phyloP scores from a whole-genome alignment of 2,797 vertebrate genomes.

The Premnoplex brunnescens region DNA sequence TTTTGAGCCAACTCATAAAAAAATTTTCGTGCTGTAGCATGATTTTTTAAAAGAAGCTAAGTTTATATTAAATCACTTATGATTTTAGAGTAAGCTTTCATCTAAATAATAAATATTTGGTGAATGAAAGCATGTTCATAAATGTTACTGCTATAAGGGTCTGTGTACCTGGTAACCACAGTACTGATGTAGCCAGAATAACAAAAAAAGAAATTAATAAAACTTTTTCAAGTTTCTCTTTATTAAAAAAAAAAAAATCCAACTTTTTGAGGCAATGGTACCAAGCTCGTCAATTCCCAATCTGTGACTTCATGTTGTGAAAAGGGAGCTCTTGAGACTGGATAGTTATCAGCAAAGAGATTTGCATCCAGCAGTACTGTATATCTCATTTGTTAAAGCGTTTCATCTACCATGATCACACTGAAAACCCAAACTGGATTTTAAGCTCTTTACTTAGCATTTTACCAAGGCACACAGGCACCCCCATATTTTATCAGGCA shows the following conservation, averaged over 20 bases:
- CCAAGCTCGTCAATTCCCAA: background rate
- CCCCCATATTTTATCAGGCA: background rate
- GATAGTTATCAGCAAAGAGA: background rate
- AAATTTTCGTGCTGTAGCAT: constrained; percentile 27
- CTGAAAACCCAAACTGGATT: background rate
- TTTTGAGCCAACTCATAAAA: constrained; percentile 39
- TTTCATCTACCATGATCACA: background rate
- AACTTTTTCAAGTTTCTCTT: constrained; percentile 9
- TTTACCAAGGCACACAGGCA: background rate
- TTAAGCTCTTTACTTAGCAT: background rate
- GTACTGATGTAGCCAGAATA: background rate
- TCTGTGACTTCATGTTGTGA: background rate
- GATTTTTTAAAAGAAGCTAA: constrained; percentile 20
- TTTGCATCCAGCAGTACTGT: background rate
- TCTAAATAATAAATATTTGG: constrained; percentile 52
- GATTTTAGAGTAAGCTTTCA: constrained; percentile 11
- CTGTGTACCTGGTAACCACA: background rate
- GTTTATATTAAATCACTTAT: background rate
- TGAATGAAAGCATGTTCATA: constrained; percentile 32
- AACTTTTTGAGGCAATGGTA: background rate
- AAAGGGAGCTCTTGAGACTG: background rate
- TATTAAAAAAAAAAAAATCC: background rate
- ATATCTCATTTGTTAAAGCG: background rate
- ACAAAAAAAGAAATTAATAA: background rate
- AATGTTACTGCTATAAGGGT: background rate